Evolutionary conservation across 2,888 invertebrate species (phyloP).

Genomic region (Vandiemenella viatica): DNA sequence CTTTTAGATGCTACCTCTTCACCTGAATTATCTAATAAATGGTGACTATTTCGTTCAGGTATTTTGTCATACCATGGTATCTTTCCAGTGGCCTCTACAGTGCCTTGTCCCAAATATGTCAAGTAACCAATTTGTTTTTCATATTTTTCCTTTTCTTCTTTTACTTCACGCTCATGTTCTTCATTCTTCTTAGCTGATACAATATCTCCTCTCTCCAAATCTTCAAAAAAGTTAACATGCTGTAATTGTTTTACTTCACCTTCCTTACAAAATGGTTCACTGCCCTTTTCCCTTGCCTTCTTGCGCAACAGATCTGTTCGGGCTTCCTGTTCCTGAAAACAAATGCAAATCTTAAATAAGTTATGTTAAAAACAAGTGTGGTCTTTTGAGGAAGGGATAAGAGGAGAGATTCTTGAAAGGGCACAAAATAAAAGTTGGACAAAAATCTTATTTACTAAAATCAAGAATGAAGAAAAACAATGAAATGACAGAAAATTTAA

Average conservation of each 20-base stretch:
- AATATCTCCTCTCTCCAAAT: constrained; percentile 58
- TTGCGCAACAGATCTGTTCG: constrained; percentile 53
- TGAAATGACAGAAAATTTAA: too few species aligned
- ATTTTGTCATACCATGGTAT: constrained; percentile 77
- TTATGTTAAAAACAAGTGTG: too few species aligned
- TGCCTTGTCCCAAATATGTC: constrained; percentile 88
- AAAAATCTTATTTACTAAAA: too few species aligned
- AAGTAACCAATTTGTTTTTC: constrained; percentile 95
- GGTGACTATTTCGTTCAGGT: constrained; percentile 35
- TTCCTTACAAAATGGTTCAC: constrained; percentile 19
- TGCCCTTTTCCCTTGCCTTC: constrained; percentile 38
- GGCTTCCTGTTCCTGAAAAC: constrained; percentile 64
- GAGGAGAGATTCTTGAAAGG: too few species aligned
- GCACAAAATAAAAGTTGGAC: too few species aligned
- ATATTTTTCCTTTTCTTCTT: constrained; percentile 86
- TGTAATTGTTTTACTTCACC: too few species aligned
- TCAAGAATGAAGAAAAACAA: too few species aligned
- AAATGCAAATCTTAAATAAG: too few species aligned
- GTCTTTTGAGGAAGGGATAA: too few species aligned
- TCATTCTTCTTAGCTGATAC: constrained; percentile 52
- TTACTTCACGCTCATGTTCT: constrained; percentile 79
- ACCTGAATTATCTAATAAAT: not conserved
- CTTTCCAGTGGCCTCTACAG: constrained; percentile 69
- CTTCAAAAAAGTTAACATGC: constrained; percentile 77
- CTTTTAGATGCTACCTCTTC: constrained; percentile 7